Evolutionary conservation across 1,140 invertebrate species (phyloP).

Genomic region (Mya arenaria): DNA sequence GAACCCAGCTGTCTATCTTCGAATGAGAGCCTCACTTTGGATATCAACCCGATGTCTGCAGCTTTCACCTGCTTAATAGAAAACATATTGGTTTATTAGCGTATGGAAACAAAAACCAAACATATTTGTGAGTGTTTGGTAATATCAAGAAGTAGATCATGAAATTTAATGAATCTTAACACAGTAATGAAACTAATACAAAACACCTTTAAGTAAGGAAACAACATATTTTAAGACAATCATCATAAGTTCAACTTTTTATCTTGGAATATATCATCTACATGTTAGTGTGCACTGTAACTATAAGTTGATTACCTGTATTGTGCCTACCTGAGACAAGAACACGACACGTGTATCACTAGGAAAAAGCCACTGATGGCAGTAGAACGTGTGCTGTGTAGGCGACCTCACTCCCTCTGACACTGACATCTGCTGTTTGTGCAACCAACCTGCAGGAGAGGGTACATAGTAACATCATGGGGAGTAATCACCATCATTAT

Average conservation of each 20-base stretch:
- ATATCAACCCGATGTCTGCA: conserved; percentile 62
- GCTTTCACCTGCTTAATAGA: conserved; percentile 61
- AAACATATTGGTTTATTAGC: neutral
- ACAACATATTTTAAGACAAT: neutral
- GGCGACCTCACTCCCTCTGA: conserved; percentile 60
- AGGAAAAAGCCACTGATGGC: conserved; percentile 64
- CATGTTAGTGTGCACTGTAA: too few species aligned
- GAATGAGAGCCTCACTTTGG: conserved; percentile 68
- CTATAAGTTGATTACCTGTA: too few species aligned
- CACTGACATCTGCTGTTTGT: conserved; percentile 63
- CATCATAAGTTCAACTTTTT: neutral
- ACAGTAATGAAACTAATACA: too few species aligned
- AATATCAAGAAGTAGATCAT: too few species aligned
- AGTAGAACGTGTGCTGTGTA: conserved; percentile 59
- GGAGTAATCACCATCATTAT: too few species aligned
- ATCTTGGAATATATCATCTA: too few species aligned
- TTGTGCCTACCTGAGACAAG: conserved; percentile 59
- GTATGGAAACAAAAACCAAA: too few species aligned
- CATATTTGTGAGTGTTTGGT: too few species aligned
- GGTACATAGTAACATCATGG: too few species aligned
- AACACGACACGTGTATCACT: conserved; percentile 51
- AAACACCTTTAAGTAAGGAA: too few species aligned
- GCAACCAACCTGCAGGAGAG: conserved; percentile 59
- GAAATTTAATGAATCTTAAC: too few species aligned
- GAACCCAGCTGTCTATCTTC: conserved; percentile 56